Evolutionary conservation across 2,113 vertebrate genomes (phyloP).

Genomic region (Pelvicachromis taeniatus): DNA sequence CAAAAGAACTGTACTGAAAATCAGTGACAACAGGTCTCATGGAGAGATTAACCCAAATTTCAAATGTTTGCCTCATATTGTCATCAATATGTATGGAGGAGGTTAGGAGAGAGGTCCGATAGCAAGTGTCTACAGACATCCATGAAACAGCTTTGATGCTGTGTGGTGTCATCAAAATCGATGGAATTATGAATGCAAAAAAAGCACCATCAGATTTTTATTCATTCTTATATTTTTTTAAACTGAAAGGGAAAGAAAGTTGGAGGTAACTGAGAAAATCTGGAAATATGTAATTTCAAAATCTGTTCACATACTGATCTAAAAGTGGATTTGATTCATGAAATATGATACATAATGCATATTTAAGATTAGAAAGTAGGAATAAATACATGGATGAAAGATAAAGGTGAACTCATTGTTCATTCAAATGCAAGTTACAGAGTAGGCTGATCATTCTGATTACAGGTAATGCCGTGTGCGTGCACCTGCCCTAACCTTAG

Average conservation of each 20-base stretch:
- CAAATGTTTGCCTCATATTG: background rate
- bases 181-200: background rate
- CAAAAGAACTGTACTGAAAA: background rate
- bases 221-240: accelerated
- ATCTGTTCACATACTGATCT: background rate
- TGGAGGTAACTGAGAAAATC: background rate
- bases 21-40: background rate
- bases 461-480: background rate
- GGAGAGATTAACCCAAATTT: background rate
- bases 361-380: background rate
- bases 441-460: background rate
- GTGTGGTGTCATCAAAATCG: background rate
- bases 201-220: background rate
- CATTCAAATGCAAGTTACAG: background rate
- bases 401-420: background rate
- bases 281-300: background rate
- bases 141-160: background rate
- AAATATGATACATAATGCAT: background rate
- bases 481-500: background rate
- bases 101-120: background rate
- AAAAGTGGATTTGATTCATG: background rate
- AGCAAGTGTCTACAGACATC: background rate
- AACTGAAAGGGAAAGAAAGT: background rate
- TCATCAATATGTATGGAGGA: background rate
- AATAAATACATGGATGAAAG: background rate